A percentile compares a stretch with the other conserved stretches of the same genome.
Conservation (phyloP, 2,113 vertebrate species). For the Coptodon bakossiorum region DNA sequence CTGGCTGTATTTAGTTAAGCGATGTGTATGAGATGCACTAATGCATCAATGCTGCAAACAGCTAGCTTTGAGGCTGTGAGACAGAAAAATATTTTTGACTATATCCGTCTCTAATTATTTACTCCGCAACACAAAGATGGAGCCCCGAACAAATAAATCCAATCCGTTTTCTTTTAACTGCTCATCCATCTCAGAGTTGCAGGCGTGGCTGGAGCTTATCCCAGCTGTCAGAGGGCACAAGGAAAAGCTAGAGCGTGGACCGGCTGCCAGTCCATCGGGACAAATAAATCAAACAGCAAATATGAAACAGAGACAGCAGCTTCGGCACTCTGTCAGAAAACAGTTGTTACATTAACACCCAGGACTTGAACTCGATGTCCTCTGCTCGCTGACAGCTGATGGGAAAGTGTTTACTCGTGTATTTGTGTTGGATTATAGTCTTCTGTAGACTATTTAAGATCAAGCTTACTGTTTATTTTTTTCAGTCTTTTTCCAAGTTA, state of each 20-base stretch:
- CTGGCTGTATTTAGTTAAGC: not conserved
- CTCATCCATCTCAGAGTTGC: not conserved
- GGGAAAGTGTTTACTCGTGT: conserved; percentile 17
- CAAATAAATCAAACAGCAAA: conserved; percentile 6
- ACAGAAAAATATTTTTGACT: not conserved
- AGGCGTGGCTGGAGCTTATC: not conserved
- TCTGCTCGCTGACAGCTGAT: not conserved
- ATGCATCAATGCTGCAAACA: not conserved
- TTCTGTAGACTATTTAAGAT: not conserved
- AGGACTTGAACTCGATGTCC: not conserved
- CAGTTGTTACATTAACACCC: conserved; percentile 9
- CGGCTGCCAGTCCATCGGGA: not conserved
- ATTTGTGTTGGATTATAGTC: not conserved
- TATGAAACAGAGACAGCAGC: not conserved
- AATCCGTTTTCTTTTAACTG: not conserved
- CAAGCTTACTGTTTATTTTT: not conserved
- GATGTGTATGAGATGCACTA: not conserved
- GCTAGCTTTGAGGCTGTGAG: not conserved
- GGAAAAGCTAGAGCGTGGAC: not conserved
- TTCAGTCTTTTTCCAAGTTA: conserved; percentile 6
- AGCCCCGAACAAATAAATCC: not conserved
- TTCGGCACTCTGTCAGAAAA: not conserved
- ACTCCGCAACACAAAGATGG: not conserved
- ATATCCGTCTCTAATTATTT: not conserved
- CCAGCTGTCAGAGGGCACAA: not conserved